Base-by-base conservation (phyloP, 2,113 vertebrate genomes). In the Balaenoptera acutorostrata region DNA sequence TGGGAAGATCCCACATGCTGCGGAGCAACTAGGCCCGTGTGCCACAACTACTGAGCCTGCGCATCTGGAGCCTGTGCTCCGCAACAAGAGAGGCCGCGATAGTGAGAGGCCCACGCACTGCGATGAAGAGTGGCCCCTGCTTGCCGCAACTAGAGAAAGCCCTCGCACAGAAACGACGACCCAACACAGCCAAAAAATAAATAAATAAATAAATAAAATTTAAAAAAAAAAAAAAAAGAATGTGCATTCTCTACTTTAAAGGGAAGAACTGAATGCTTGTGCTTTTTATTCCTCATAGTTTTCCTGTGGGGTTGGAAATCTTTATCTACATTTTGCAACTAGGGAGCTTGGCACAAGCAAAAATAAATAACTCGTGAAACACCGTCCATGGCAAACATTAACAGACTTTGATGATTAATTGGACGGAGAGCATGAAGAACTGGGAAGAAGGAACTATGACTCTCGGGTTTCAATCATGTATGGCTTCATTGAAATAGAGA, bases 311-410 rank as follows among this genome's bases (percentile, higher is more conserved):
- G 17, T 44, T 94, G 88, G 88, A 39, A 64, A 49, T 15, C n/a
- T 31, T 55, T 68, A 49, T 31, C 69, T 66, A 33, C 46, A 93
- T 80, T 97, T 90, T 81, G 36, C 81, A 93, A 68, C 69, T 64
- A 91, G n/a, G 74, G 49, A 81, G 14, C 52, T 83, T 29, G 46
- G 81, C 8, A 3, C 15, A 92, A 92, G 74, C 44, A 83, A 78
- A 92, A 91, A 33, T 82, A 96, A 96, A 92, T 81, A 93, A 92
- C 21, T 20, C 46, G 46, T 27, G 71, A 91, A 82, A 88, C 68
- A 36, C 20, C 49, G 25, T 36, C 75, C 13, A n/a, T 4, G 33
- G 64, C 5, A 84, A 93, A 80, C 41, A 64, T 61, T 83, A 77
- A 96, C 39, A 88, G 46, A 11, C 23, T 85, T 68, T 59, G 52